phyloP scores from a whole-genome alignment of 2,888 invertebrate genomes.

The Papilio protenor region DNA sequence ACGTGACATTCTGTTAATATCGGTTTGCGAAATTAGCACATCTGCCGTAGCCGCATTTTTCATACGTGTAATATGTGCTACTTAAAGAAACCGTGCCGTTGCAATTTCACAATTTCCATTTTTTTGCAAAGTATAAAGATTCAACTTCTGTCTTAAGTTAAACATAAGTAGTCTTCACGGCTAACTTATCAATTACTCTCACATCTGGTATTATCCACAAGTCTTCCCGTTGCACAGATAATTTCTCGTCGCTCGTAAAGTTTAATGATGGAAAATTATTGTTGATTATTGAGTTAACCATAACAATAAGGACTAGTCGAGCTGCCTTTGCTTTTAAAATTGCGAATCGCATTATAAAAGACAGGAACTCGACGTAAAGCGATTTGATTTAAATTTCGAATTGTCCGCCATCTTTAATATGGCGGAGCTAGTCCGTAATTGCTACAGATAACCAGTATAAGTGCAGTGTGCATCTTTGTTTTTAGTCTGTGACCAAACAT shows the following conservation, averaged over 20 bases:
- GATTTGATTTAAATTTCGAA: slow-evolving; percentile 27
- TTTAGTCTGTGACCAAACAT: slow-evolving; percentile 29
- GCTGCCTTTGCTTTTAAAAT: background rate
- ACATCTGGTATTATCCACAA: slow-evolving; percentile 21
- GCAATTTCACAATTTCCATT: slow-evolving; percentile 6
- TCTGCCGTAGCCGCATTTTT: slow-evolving; percentile 26
- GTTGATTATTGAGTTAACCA: slow-evolving; percentile 32
- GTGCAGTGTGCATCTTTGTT: slow-evolving; percentile 28
- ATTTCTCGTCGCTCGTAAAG: slow-evolving; percentile 33
- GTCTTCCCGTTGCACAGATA: slow-evolving; percentile 28
- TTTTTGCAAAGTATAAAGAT: slow-evolving; percentile 25
- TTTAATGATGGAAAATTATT: slow-evolving; percentile 42
- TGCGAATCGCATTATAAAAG: background rate
- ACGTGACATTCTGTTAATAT: slow-evolving; percentile 48
- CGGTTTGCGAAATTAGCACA: slow-evolving; percentile 46
- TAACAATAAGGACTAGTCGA: slow-evolving; percentile 29
- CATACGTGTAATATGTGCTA: slow-evolving; percentile 33
- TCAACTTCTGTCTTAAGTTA: background rate
- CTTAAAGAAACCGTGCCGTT: slow-evolving; percentile 43
- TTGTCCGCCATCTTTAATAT: slow-evolving; percentile 23
- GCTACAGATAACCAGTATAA: background rate
- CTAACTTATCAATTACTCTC: slow-evolving; percentile 27
- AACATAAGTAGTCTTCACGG: slow-evolving; percentile 3
- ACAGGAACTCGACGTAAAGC: slow-evolving; percentile 1
- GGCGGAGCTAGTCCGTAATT: background rate